Conservation (phyloP, 2,888 invertebrate genomes). For the Pseudolycoriella hygida region DNA sequence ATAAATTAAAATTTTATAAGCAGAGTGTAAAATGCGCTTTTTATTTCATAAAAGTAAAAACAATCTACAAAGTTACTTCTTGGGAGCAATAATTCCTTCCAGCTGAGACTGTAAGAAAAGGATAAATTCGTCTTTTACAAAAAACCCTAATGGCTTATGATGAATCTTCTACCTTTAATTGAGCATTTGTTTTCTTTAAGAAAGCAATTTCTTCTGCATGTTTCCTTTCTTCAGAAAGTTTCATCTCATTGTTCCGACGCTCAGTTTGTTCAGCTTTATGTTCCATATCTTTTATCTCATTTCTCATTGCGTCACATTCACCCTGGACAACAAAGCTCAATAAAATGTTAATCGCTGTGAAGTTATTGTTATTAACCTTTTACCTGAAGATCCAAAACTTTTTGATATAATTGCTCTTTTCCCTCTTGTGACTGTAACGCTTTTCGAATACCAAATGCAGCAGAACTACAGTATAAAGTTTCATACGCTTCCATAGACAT, state of each 20-base stretch:
- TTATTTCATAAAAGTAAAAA: neutral
- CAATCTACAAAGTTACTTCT: conserved; percentile 40
- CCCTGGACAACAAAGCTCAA: conserved; percentile 16
- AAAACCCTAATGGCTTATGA: no score
- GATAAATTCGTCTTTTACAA: neutral
- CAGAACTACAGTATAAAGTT: conserved; percentile 90
- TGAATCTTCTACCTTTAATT: conserved; percentile 88
- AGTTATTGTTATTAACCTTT: conserved; percentile 32
- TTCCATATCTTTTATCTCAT: conserved; percentile 37
- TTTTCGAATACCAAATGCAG: conserved; percentile 95
- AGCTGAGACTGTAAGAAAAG: conserved; percentile 48
- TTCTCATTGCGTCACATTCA: conserved; percentile 27
- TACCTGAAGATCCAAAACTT: conserved; percentile 48
- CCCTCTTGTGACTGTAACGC: conserved; percentile 64
- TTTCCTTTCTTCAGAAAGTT: conserved; percentile 80
- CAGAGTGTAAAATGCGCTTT: no score
- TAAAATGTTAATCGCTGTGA: conserved; percentile 31
- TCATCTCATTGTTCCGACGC: conserved; percentile 60
- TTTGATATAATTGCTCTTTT: conserved; percentile 61
- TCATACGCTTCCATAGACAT: conserved; percentile 96
- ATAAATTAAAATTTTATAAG: no score
- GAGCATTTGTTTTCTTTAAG: conserved; percentile 84
- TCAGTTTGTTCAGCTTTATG: conserved; percentile 69
- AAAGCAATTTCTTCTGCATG: conserved; percentile 84
- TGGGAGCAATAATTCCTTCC: conserved; percentile 87